phyloP scores from a whole-genome alignment of 2,888 invertebrate species.

The Globia sparganii region DNA sequence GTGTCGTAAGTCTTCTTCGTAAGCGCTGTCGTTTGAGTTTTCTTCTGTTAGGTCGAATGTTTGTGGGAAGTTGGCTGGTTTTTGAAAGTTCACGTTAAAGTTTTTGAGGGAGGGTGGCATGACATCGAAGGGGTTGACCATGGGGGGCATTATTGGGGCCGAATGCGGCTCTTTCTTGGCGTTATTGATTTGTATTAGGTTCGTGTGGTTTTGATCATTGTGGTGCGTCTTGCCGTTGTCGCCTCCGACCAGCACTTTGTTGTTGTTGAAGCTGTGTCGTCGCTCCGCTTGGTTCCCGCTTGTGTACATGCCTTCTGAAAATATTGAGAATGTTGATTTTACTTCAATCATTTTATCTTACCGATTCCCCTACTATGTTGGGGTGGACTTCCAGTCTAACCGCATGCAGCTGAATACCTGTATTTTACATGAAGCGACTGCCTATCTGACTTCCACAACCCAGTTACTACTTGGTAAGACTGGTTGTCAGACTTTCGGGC shows the following conservation, averaged over 20 bases:
- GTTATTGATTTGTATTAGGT: conserved; percentile 77
- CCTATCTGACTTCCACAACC: neutral
- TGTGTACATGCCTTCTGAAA: conserved; percentile 82
- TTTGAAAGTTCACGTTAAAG: conserved; percentile 66
- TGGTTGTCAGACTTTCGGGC: no score
- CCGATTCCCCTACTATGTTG: no score
- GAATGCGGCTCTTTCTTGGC: conserved; percentile 72
- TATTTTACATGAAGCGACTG: neutral
- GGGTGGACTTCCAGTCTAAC: neutral
- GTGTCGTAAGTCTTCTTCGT: conserved; percentile 78
- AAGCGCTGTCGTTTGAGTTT: conserved; percentile 72
- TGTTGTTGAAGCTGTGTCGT: conserved; percentile 84
- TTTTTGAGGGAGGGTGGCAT: conserved; percentile 80
- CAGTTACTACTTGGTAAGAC: no score
- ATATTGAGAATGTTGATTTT: conserved; percentile 10
- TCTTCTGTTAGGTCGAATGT: conserved; percentile 62
- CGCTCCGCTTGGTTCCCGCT: conserved; percentile 84
- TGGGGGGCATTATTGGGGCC: conserved; percentile 75
- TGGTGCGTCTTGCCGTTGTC: conserved; percentile 61
- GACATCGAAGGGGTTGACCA: conserved; percentile 83
- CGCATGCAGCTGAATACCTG: no score
- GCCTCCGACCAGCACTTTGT: conserved; percentile 84
- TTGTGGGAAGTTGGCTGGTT: conserved; percentile 58
- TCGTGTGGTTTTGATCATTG: conserved; percentile 71
- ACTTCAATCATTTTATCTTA: neutral